A percentile compares a stretch with the other conserved stretches of the same genome.
These are phyloP conservation scores for Catharus bicknelli DNA, from an alignment of 2,113 vertebrate genomes.

Conservation along the genomic window DNA sequence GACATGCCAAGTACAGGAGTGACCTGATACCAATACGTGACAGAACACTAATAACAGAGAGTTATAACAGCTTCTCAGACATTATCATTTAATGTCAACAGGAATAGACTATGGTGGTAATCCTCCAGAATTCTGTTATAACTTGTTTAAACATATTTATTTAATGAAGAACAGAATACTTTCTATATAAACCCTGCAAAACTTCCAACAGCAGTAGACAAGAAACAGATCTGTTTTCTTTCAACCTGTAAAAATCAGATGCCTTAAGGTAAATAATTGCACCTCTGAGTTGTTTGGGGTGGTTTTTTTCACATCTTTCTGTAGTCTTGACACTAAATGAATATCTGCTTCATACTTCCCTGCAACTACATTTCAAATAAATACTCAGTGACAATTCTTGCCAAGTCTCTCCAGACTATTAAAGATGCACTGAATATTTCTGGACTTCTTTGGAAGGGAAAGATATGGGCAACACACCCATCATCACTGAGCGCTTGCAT, in stretches of 20 bases:
- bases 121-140: background rate
- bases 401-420: background rate
- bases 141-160: background rate
- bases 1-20: background rate
- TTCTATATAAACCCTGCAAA: background rate
- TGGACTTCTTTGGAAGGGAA: constrained; percentile 43
- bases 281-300: background rate
- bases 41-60: background rate
- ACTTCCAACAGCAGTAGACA: background rate
- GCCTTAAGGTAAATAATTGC: background rate
- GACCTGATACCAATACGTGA: background rate
- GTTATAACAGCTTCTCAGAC: background rate
- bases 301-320: background rate
- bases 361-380: background rate
- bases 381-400: background rate
- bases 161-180: background rate
- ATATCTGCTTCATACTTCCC: background rate
- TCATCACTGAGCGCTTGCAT: background rate
- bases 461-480: constrained; percentile 11
- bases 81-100: background rate
- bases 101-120: background rate
- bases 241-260: background rate
- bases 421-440: constrained; percentile 24
- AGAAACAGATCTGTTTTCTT: background rate
- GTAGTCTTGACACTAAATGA: background rate